These are phyloP conservation scores for Bombus superbus DNA, from an alignment of 1,140 invertebrate species.

Conservation along the genomic window DNA sequence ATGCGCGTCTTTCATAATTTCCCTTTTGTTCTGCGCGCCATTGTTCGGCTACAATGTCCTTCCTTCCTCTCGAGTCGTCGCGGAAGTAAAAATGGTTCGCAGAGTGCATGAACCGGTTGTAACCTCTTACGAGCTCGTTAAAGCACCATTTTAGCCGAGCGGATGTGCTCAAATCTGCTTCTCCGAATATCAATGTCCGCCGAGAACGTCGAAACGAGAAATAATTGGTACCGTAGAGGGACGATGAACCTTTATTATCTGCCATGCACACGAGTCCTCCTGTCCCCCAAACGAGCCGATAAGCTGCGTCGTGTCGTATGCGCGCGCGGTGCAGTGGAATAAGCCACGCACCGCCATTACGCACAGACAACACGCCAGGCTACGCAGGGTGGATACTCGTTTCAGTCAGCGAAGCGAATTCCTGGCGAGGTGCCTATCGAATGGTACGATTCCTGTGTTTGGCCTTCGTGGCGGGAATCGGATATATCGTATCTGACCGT, in stretches of 20 bases:
- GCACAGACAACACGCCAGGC: conserved; percentile 28
- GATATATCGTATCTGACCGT: background rate
- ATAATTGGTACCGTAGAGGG: conserved; percentile 7
- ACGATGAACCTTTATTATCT: conserved; percentile 29
- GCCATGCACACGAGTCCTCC: background rate
- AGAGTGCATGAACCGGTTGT: background rate
- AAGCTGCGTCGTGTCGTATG: background rate
- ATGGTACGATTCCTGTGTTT: conserved; percentile 1
- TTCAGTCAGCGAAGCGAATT: conserved; percentile 64
- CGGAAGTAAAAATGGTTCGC: conserved; percentile 21
- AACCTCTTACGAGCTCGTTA: conserved; percentile 21
- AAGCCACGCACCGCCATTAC: conserved; percentile 56
- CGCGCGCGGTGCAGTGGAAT: conserved; percentile 46
- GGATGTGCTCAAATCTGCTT: conserved; percentile 2
- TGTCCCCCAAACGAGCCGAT: background rate
- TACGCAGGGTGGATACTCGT: conserved; percentile 14
- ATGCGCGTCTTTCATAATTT: background rate
- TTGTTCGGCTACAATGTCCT: background rate
- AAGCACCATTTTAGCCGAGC: background rate
- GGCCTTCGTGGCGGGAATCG: background rate
- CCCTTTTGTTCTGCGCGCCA: background rate
- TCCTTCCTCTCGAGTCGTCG: background rate
- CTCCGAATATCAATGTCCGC: conserved; percentile 6
- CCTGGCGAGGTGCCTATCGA: conserved; percentile 58
- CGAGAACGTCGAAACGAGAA: conserved; percentile 11